Evolutionary conservation across 1,140 invertebrate species (phyloP).

Genomic region (Megathymus violae): DNA sequence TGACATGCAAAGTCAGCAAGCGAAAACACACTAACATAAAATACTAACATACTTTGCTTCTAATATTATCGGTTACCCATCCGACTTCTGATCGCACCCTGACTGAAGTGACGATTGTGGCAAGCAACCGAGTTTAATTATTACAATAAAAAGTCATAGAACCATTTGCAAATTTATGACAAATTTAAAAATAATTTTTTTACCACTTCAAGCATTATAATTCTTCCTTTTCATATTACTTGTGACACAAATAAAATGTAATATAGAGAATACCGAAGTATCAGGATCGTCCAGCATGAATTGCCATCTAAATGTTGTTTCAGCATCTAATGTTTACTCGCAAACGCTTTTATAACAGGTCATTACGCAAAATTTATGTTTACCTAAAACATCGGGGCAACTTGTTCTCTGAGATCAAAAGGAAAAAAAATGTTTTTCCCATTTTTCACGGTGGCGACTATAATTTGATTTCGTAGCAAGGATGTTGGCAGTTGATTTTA

Average conservation of each 20-base stretch:
- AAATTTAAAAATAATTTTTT: not conserved
- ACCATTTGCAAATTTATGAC: too few relatives aligned
- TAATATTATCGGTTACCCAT: too few relatives aligned
- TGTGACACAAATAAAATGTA: not conserved
- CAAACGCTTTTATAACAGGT: constrained; percentile 46
- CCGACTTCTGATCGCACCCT: too few relatives aligned
- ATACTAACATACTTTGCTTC: too few relatives aligned
- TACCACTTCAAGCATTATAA: not conserved
- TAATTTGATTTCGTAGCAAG: constrained; percentile 75
- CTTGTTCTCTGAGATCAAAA: constrained; percentile 68
- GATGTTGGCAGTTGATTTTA: constrained; percentile 69
- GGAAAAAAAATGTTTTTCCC: constrained; percentile 60
- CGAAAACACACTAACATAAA: too few relatives aligned
- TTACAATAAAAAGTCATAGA: too few relatives aligned
- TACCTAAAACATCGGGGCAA: constrained; percentile 61
- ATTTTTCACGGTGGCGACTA: constrained; percentile 72
- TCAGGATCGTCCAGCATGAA: constrained; percentile 6
- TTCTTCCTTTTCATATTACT: too few relatives aligned
- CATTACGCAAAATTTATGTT: constrained; percentile 64
- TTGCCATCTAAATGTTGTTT: constrained; percentile 38
- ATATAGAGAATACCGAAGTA: constrained; percentile 3
- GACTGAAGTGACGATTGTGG: too few relatives aligned
- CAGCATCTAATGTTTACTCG: constrained; percentile 44
- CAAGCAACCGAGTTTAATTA: too few relatives aligned
- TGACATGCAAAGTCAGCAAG: too few relatives aligned